Evolutionary conservation across 2,888 invertebrate genomes (phyloP), one percentile per base, ranked within the genome.

Genomic region (Nebria brevicollis): DNA sequence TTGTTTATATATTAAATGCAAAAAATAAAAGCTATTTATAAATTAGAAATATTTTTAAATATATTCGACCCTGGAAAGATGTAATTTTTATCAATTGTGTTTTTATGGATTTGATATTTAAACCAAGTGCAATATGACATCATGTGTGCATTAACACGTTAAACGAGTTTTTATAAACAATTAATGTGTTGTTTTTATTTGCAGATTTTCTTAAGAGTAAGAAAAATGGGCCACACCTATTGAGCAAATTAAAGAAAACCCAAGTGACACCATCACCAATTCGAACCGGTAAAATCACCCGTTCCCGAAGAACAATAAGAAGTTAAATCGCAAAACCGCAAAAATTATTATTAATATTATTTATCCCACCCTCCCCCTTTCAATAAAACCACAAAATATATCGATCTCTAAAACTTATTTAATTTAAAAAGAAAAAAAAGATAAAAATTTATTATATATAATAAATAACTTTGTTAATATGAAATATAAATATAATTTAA

Each of bases 251-350:
- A 54, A 79, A 79, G 66, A 75, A 75, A 20, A 75, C n/a, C 25
- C 75, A 68, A 26, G 72, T 72, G 13, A 80, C 80, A 8, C 80
- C 80, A 3, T 75, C 80, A 2, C 80, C 80, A 8, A 75, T 75
- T 34, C 80, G 80, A 64, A 80, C 80, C 8, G 80, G 80, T 7
- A 68, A 41, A 64, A 80, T 80, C 20, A 20, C 68, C 68, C 78
- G 78, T 26, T 72, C 42, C 11, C 26, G 80, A 43, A 68, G 75
- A 70, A 70, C 80, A 15, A 68, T 80, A 70, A 68, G 72, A 65
- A 80, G 80, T 72, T 80, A 80, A 80, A 66, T 65, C 34, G 15
- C 68, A 75, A 13, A 42, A 77, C 78, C 73, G 78, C 78, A 70
- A 26, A 13, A 54, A 2, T 54, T 54, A 54, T 54, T 70, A 70